Percentiles rank a stretch among this genome's conserved stretches.
phyloP scores from a whole-genome alignment of 1,140 invertebrate species.

The Zaprionus gabonicus region DNA sequence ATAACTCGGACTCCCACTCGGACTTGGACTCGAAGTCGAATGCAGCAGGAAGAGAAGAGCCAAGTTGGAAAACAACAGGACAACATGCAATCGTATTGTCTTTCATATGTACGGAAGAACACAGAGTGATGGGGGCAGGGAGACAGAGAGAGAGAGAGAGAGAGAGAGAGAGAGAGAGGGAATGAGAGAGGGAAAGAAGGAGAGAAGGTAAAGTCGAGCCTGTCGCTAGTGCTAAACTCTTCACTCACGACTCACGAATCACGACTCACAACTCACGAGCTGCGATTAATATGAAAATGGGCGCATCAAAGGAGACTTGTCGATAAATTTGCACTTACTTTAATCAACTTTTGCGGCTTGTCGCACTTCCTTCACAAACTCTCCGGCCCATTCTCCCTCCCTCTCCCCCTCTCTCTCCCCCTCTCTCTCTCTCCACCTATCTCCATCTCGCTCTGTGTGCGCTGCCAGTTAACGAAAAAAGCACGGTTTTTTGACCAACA shows the following conservation, averaged over 20 bases:
- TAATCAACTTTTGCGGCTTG: constrained; percentile 3
- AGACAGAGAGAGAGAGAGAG: background rate
- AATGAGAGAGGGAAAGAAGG: background rate
- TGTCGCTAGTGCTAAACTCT: background rate
- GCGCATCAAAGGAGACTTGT: background rate
- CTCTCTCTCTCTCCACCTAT: background rate
- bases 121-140: background rate
- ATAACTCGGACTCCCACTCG: background rate
- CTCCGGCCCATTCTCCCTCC: background rate
- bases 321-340: constrained; percentile 6
- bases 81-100: background rate
- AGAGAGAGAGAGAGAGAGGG: background rate
- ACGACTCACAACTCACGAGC: background rate
- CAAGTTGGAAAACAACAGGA: background rate
- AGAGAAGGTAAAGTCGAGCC: too few relatives aligned
- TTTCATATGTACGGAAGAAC: background rate
- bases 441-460: background rate
- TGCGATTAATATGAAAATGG: background rate
- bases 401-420: background rate
- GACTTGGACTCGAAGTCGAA: background rate
- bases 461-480: background rate
- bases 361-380: background rate
- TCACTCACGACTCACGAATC: background rate
- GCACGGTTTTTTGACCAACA: constrained; percentile 4
- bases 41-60: too few relatives aligned